Evolutionary conservation across 2,888 invertebrate genomes (phyloP), one percentile per base, ranked within the genome.

Genomic region (Quadriops clusia): DNA sequence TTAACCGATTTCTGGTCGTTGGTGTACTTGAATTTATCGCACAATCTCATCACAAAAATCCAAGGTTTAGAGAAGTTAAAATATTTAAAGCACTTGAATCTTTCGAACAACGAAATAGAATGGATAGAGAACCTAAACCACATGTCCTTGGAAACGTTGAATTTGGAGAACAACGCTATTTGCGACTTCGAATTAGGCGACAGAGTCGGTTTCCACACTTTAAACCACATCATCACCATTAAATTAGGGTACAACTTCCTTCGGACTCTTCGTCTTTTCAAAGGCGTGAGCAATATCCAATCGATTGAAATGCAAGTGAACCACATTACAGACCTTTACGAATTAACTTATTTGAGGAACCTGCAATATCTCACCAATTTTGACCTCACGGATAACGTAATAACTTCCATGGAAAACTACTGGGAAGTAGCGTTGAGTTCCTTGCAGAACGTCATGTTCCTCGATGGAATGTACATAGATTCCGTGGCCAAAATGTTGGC

Each of bases 1-100:
- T 50, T 76, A 16, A 60, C 54, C 7, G 49, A 51, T 11, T 74
- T 74, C 50, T 76, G 76, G 76, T 72, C 74, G 4, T 61, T 76
- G 3, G 65, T 70, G 1, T 54, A 66, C 28, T 57, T 77, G 32
- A 67, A 75, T 55, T 49, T 77, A 32, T 71, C 74, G 0, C 67
- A 72, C 42, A 77, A 77, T 49, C 60, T 63, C 27, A 73, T 77
- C 30, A 64, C 63, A 40, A 43, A 41, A 32, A 74, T 77, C 30
- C 55, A 47, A 29, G 73, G 73, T 11, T 48, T 75, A 16, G 54
- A 67, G 31, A 63, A 55, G 37, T 60, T 75, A 31, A 67, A 58
- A 44, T 70, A 67, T 48, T 58, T 76, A 9, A 62, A 65, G 11
- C 64, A 67, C 10, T 54, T 76, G 25, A 68, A 75, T 45, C 50